phyloP scores from a whole-genome alignment of 2,888 invertebrate genomes.

The Loripinus fragilis region DNA sequence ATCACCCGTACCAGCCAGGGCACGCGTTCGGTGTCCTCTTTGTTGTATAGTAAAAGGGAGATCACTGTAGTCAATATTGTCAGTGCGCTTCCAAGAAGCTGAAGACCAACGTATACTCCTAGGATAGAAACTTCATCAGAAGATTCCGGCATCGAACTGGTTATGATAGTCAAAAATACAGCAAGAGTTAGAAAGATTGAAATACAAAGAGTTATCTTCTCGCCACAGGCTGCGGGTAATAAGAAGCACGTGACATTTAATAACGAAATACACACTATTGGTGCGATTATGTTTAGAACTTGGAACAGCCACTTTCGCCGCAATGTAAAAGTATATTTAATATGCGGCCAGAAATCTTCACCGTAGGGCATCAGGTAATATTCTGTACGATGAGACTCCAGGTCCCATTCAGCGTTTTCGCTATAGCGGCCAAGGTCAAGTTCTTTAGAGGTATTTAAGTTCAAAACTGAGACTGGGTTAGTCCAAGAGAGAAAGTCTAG shows the following conservation, averaged over 20 bases:
- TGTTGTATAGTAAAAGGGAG: conserved; percentile 52
- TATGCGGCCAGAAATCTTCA: conserved; percentile 28
- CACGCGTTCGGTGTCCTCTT: conserved; percentile 38
- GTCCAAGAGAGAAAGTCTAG: conserved; percentile 61
- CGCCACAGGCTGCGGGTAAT: conserved; percentile 49
- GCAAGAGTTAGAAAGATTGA: conserved; percentile 63
- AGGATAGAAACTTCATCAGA: conserved; percentile 64
- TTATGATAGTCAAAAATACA: conserved; percentile 61
- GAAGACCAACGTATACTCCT: conserved; percentile 57
- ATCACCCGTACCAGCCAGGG: conserved; percentile 28
- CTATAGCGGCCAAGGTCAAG: conserved; percentile 21
- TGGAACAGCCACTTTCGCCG: conserved; percentile 45
- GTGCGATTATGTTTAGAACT: conserved; percentile 39
- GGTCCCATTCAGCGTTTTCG: conserved; percentile 46
- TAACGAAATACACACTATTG: conserved; percentile 44
- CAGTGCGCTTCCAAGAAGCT: conserved; percentile 59
- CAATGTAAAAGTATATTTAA: conserved; percentile 18
- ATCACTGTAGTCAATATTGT: conserved; percentile 57
- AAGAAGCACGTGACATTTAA: conserved; percentile 46
- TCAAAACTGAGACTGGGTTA: conserved; percentile 20
- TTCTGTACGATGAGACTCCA: not conserved
- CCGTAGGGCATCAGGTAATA: conserved; percentile 18
- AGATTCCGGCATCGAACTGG: conserved; percentile 59
- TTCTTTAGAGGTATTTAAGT: not conserved
- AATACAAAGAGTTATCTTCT: conserved; percentile 49